Evolutionary conservation across 2,113 vertebrate genomes (phyloP), one percentile per base, ranked within the genome.

Genomic region (Mola mola): DNA sequence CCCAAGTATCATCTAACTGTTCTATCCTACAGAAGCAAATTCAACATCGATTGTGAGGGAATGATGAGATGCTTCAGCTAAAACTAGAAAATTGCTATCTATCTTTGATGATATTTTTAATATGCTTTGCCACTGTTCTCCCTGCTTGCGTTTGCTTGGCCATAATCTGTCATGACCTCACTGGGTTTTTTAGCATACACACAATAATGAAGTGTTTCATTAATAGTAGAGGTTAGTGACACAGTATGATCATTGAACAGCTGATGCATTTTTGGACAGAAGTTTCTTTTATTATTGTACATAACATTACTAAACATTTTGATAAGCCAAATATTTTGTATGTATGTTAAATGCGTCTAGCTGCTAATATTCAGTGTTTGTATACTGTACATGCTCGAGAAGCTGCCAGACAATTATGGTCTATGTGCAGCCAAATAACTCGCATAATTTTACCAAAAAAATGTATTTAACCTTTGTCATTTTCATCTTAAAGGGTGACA

Each of bases 101-200:
- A 56, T 25, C 73, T 29, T 67, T 41, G 51, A 8, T 13, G 58
- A 69, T 77, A 71, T 79, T 79, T 86, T 76, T 78, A 67, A 36
- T 66, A 57, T 15, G 28, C 44, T 16, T 22, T 37, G 13, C n/a
- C 4, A 5, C 28, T 44, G 25, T n/a, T 44, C n/a, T 50, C 5
- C 51, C 25, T 66, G 24, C 46, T 58, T 20, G 4, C 34, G 57
- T 64, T 34, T 31, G 43, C 29, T 38, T 34, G 19, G 38, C 51
- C 17, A 31, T 59, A 16, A 60, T 59, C n/a, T 51, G 16, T 43
- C 37, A 33, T 56, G 19, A 69, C 50, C 16, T 67, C 47, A 56
- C 22, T 37, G 1, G 62, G 50, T 68, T 69, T 65, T 78, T 63
- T 68, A 53, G 31, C 2, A 2, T 28, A 58, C 13, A 53, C 61